These are phyloP conservation scores for Acanthosoma haemorrhoidale DNA, from an alignment of 2,888 invertebrate genomes.

Conservation along the genomic window DNA sequence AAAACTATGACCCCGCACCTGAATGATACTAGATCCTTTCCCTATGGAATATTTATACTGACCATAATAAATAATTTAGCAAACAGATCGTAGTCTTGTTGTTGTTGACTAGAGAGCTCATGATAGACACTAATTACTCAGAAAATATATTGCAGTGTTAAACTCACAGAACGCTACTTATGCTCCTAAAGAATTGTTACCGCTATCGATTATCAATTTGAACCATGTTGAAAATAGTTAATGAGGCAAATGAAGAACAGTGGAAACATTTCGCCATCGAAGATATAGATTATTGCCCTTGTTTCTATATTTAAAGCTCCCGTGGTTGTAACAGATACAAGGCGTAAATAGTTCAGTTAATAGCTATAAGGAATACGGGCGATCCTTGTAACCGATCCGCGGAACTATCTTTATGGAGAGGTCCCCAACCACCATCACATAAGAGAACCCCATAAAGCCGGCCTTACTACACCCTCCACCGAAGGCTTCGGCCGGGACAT, in stretches of 20 bases:
- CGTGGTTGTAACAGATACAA: neutral
- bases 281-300: neutral
- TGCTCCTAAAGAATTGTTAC: too few relatives aligned
- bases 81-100: too few relatives aligned
- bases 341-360: neutral
- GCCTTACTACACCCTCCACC: neutral
- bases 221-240: neutral
- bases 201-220: neutral
- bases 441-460: neutral
- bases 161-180: too few relatives aligned
- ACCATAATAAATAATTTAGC: too few relatives aligned
- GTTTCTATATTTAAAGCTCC: neutral
- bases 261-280: neutral
- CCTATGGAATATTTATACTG: too few relatives aligned
- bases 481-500: neutral
- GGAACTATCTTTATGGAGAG: neutral
- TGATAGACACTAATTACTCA: too few relatives aligned
- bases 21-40: too few relatives aligned
- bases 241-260: neutral
- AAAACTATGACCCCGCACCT: too few relatives aligned
- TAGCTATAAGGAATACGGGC: conserved; percentile 2
- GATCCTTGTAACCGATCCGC: neutral
- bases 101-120: too few relatives aligned
- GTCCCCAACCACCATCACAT: neutral
- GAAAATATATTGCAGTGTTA: too few relatives aligned